Base-by-base conservation (phyloP, 2,888 invertebrate genomes). In the Arrhopalites spinosus region DNA sequence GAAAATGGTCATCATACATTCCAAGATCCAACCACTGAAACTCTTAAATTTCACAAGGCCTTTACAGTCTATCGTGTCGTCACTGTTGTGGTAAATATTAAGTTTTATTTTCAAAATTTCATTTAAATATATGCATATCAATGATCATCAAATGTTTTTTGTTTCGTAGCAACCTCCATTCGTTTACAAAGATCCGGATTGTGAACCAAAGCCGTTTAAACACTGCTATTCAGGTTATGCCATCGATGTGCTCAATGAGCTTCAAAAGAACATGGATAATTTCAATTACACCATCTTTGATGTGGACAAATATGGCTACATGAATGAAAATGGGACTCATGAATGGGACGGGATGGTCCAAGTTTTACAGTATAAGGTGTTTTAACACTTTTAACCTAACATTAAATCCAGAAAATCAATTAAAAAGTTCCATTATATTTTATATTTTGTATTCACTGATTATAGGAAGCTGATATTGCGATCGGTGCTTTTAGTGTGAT, bases 401-500 rank as follows among this genome's bases (percentile, higher is more conserved):
- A n/a, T n/a, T n/a, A n/a, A n/a, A n/a, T n/a, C n/a, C n/a, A n/a
- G n/a, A n/a, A n/a, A n/a, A n/a, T n/a, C n/a, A 11, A 36, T 36
- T 36, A 36, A 36, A 36, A 36, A 7, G 36, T 36, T 7, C 36
- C 3, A 36, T 36, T 11, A 3, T 36, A 3, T 36, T 11, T 36
- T 36, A 36, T 36, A 36, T 36, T 36, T 36, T 11, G 11, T 36
- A 36, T 30, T 64, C 27, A 63, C 23, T 61, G 2, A 23, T 23
- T 20, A 5, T 83, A 89, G 88, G 89, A 90, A 83, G 98, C 97
- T 0, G 98, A 98, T 85, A 96, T 98, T 81, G 97, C 94, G 0
- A 86, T 98, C 13, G 95, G 95, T 1, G 94, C 97, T 0, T 89
- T 98, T 84, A 95, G 96, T 0, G 97, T 98, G 0, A 98, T 97